Evolutionary conservation across 2,888 invertebrate species (phyloP).

Genomic region (Cosmopolites sordidus): DNA sequence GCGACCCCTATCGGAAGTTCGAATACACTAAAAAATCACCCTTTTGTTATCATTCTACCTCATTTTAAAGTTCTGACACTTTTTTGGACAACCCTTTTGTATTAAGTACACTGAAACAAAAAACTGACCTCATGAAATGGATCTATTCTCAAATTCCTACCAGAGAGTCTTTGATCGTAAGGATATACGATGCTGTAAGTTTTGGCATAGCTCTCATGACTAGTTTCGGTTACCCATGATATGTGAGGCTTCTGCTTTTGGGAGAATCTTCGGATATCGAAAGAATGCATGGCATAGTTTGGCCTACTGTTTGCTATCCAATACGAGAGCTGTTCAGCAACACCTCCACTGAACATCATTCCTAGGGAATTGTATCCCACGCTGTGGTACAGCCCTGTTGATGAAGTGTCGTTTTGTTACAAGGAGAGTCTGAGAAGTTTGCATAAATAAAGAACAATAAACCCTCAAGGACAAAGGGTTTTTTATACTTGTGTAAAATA

Average conservation of each 20-base stretch:
- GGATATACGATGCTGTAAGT: conserved; percentile 82
- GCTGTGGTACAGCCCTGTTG: conserved; percentile 75
- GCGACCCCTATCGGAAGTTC: no score
- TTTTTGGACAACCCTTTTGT: no score
- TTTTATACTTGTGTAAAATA: no score
- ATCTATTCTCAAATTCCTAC: conserved; percentile 65
- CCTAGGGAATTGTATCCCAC: conserved; percentile 89
- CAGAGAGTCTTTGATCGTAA: conserved; percentile 77
- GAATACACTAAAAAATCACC: no score
- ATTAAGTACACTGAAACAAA: no score
- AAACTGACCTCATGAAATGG: conserved; percentile 60
- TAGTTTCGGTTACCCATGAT: conserved; percentile 75
- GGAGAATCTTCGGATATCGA: conserved; percentile 81
- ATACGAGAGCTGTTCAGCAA: conserved; percentile 76
- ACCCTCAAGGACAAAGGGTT: no score
- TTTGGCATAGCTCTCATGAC: conserved; percentile 85
- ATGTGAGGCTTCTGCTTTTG: conserved; percentile 64
- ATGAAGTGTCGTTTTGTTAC: no score
- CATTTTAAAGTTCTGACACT: no score
- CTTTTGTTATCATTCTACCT: no score
- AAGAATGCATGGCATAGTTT: conserved; percentile 77
- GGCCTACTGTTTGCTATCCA: conserved; percentile 84
- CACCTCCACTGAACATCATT: conserved; percentile 88
- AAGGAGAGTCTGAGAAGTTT: no score
- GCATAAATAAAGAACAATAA: no score